Conservation (phyloP, 2,113 vertebrate species). For the Dasyprocta punctata region DNA sequence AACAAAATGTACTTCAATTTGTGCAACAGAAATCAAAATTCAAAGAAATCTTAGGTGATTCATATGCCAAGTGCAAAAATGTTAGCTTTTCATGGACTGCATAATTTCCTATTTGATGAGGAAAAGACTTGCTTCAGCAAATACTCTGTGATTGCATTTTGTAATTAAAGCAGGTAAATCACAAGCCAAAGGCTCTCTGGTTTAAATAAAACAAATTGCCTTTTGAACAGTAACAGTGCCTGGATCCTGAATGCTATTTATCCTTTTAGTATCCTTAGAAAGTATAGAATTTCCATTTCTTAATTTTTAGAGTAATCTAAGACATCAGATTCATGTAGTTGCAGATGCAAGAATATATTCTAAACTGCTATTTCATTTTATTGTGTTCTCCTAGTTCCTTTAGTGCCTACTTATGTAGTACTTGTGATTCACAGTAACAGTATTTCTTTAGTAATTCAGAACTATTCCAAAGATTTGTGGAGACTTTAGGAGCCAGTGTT, state of each 20-base stretch:
- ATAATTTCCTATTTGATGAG: constrained; percentile 4
- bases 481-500: neutral
- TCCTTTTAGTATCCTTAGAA: constrained; percentile 46
- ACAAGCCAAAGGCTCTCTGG: neutral
- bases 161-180: constrained; percentile 53
- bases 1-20: constrained; percentile 12
- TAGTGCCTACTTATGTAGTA: neutral
- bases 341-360: neutral
- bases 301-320: constrained; percentile 24
- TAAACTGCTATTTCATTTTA: neutral
- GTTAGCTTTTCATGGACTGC: constrained; percentile 18
- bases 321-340: neutral
- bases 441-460: constrained; percentile 43
- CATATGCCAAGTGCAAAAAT: constrained; percentile 6
- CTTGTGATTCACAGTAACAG: neutral
- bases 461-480: neutral
- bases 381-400: neutral
- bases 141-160: constrained; percentile 45
- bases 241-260: neutral
- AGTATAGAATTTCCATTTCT: neutral
- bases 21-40: neutral
- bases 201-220: constrained; percentile 60
- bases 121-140: constrained; percentile 35
- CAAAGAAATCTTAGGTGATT: neutral
- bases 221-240: neutral